Base-by-base conservation (phyloP, 2,797 vertebrate genomes). In the Apogon hyalosoma region DNA sequence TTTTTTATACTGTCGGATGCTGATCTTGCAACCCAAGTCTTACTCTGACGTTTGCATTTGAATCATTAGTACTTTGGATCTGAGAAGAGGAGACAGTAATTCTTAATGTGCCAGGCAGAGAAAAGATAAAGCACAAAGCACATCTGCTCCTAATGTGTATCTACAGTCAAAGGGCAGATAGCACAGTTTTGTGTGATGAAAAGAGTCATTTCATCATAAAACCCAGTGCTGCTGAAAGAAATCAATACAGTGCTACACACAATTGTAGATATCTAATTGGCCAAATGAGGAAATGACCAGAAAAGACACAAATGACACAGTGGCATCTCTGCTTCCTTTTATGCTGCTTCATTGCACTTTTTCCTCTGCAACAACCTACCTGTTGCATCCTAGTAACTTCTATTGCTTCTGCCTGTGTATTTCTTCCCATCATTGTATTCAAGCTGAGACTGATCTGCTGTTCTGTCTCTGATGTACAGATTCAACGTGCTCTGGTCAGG, bases 401-500 rank as follows among this genome's bases (percentile, higher is more conserved):
- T 53, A 1, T 61, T 50, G 9, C 11, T 55, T 16, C 12, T 61
- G 13, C 0, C 40, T 3, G 0, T 49, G 14, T 57, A 40, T 77
- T 52, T 24, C 2, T 0, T 52, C 7, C 28, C 28, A 9, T 38
- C 10, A 9, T 21, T 1, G 28, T 21, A 40, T 39, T 48, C 1
- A 3, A 16, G 19, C 31, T 3, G 9, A 56, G 19, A 31, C 7
- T 53, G 31, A 46, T 13, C 15, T 13, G 52, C 2, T 4, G 12
- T 9, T 16, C 11, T 14, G 21, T 12, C 11, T 49, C 31, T 67
- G 38, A 21, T 16, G 21, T 24, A 6, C 84, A 97, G 96, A 97
- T 97, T 91, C 96, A 97, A 81, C 92, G 94, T 11, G 93, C 94
- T 61, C 91, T 97, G 63, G 93, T 97, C 77, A 93, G 96, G 80